Conservation (phyloP, 2,888 invertebrate species). For the Antheraea assamensis region DNA sequence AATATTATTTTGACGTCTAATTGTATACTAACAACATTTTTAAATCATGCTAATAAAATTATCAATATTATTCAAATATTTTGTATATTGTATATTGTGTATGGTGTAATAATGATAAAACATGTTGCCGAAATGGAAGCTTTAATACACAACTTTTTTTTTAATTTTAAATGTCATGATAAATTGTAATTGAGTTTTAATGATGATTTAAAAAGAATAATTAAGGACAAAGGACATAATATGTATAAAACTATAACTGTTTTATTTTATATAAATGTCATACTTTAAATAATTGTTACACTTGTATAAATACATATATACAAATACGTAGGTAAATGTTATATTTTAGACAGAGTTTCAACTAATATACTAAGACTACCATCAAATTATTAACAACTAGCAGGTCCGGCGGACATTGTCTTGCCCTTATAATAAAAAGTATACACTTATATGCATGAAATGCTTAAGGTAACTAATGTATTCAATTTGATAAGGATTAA, state of each 20-base stretch:
- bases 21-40: not conserved
- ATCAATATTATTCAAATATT: not conserved
- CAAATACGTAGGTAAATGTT: no score
- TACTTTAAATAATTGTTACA: not conserved
- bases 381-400: not conserved
- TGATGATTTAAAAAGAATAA: not conserved
- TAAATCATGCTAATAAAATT: not conserved
- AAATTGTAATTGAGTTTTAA: not conserved
- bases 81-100: not conserved
- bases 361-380: not conserved
- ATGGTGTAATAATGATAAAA: no score
- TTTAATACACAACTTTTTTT: no score
- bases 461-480: no score
- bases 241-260: not conserved
- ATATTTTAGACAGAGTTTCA: not conserved
- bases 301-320: no score
- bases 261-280: not conserved
- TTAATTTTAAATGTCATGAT: not conserved
- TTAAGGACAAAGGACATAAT: not conserved
- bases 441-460: no score
- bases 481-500: no score
- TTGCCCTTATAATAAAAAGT: no score
- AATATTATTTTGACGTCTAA: no score
- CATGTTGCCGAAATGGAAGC: not conserved
- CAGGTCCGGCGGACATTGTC: no score